These are phyloP conservation scores for Odontamblyopus lacepedii DNA, from an alignment of 2,797 vertebrate species.

Conservation along the genomic window DNA sequence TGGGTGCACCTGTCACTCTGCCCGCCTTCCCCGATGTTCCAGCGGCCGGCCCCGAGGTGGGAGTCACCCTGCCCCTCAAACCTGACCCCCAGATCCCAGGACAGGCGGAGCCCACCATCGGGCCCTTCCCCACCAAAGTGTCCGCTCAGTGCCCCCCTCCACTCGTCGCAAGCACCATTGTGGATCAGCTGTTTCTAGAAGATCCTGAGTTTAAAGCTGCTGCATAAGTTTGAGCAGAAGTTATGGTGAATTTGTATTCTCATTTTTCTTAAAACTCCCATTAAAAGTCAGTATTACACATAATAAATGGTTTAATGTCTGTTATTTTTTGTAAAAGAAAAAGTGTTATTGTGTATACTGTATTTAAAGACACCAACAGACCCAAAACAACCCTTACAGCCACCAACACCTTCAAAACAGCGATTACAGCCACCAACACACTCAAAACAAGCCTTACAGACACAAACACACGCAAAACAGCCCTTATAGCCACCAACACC, in stretches of 20 bases:
- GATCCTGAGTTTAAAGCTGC: constrained; percentile 65
- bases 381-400: too few species aligned
- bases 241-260: background rate
- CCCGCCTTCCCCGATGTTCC: constrained; percentile 49
- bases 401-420: too few species aligned
- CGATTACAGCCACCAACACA: too few species aligned
- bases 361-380: too few species aligned
- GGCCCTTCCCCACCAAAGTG: constrained; percentile 47
- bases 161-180: rapidly evolving
- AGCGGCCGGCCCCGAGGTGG: background rate
- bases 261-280: background rate
- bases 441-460: too few species aligned
- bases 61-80: constrained; percentile 46
- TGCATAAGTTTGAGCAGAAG: constrained; percentile 14
- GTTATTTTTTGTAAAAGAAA: too few species aligned
- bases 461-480: too few species aligned
- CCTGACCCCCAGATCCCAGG: constrained; percentile 68
- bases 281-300: too few species aligned
- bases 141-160: constrained; percentile 55
- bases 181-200: constrained; percentile 54
- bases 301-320: too few species aligned
- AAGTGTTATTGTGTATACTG: too few species aligned
- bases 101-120: constrained; percentile 50
- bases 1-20: constrained; percentile 46
- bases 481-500: too few species aligned